Evolutionary conservation across 2,888 invertebrate species (phyloP), one percentile per base, ranked within the genome.

Genomic region (Apomyelois bistriatella): DNA sequence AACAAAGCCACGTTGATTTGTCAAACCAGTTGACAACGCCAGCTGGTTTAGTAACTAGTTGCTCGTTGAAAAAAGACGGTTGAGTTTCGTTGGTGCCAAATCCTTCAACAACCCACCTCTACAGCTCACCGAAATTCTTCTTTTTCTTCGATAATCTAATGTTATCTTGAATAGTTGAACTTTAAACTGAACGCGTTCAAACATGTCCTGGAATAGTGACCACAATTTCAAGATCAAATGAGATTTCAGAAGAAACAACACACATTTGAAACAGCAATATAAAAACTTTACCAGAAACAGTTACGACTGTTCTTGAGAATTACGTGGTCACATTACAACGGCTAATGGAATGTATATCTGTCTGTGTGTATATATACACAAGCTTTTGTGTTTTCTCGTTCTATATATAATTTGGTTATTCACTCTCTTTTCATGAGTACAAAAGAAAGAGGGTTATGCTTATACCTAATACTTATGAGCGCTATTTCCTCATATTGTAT

Each of bases 211-310:
- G 5, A 22, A 22, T 5, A 22, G 22, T 22, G 49, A 49, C 40
- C 40, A 48, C 36, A 37, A 36, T 28, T 36, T 12, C 40, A 50
- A 30, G 30, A 50, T 50, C 49, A 13, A 47, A 52, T 54, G 53
- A 56, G 56, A 52, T 63, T 55, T 54, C 54, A 57, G 61, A 69
- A 71, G 64, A 66, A 69, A 71, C 67, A 72, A 70, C 65, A 68
- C 63, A 66, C 63, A 66, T 70, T 69, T 72, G 65, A 65, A 71
- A 70, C 56, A 59, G 59, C 66, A 55, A 70, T 71, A 66, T 60
- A 62, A 69, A 40, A 69, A 71, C 57, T 72, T 72, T 57, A 8
- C 57, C 60, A 59, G 62, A 58, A 61, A 66, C 62, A 62, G 64
- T 70, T 66, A 58, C 64, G 60, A 55, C 53, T 63, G 56, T 55